These are phyloP conservation scores for Caenorhabditis sulstoni DNA, from an alignment of 2,888 invertebrate species.

Conservation along the genomic window DNA sequence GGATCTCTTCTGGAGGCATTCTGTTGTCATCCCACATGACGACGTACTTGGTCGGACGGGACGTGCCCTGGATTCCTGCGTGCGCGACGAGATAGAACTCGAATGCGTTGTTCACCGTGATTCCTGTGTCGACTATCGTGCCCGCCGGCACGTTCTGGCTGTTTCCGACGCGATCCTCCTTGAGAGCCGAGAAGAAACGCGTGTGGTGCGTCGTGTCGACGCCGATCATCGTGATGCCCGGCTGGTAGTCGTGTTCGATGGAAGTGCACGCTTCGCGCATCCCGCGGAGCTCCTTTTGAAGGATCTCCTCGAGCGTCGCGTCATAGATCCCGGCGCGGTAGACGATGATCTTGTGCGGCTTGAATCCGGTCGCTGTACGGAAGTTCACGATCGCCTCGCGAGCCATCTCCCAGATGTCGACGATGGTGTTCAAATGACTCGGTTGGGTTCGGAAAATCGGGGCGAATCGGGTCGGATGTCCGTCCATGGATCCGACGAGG, in stretches of 20 bases:
- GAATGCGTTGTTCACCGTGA: constrained; percentile 53
- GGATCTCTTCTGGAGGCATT: constrained; percentile 37
- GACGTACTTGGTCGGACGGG: constrained; percentile 55
- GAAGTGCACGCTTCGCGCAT: constrained; percentile 44
- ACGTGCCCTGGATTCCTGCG: constrained; percentile 61
- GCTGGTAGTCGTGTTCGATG: constrained; percentile 45
- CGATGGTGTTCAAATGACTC: constrained; percentile 13
- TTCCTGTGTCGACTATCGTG: constrained; percentile 55
- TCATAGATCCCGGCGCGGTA: constrained; percentile 43
- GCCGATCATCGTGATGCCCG: constrained; percentile 59
- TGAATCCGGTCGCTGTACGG: constrained; percentile 27
- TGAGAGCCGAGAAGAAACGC: constrained; percentile 37
- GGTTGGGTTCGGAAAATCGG: constrained; percentile 44
- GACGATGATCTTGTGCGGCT: constrained; percentile 51
- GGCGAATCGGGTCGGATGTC: constrained; percentile 48
- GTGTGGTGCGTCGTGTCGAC: constrained; percentile 52
- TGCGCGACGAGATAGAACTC: constrained; percentile 60
- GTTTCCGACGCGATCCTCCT: constrained; percentile 49
- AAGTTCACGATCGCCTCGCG: constrained; percentile 48
- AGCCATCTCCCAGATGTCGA: constrained; percentile 42
- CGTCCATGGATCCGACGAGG: constrained; percentile 55
- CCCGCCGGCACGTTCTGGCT: constrained; percentile 58
- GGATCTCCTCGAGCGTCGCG: constrained; percentile 34
- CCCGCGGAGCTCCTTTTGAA: constrained; percentile 49
- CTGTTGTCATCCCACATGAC: constrained; percentile 60